Conservation (phyloP, 2,888 invertebrate genomes). For the Phyllotreta cruciferae region DNA sequence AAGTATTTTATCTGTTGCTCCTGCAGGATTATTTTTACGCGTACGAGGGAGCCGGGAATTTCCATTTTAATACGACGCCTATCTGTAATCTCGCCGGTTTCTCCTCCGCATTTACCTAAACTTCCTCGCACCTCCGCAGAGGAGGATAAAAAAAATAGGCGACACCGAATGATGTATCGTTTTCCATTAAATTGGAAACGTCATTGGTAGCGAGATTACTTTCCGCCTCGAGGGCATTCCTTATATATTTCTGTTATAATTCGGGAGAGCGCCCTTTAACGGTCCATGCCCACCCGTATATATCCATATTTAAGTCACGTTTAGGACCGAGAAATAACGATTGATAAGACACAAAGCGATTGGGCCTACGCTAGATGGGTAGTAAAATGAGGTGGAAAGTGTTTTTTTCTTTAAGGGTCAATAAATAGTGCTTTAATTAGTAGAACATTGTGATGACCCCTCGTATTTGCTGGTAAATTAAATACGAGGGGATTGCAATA, state of each 20-base stretch:
- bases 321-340: constrained; percentile 50
- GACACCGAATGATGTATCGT: constrained; percentile 44
- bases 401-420: no score
- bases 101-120: constrained; percentile 23
- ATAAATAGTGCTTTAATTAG: no score
- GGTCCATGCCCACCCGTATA: constrained; percentile 14
- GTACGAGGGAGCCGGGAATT: no score
- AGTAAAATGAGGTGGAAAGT: no score
- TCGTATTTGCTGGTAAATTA: no score
- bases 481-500: no score
- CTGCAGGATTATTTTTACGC: no score
- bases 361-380: not conserved
- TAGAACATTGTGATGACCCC: no score
- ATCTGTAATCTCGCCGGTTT: not conserved
- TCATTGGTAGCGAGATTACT: constrained; percentile 44
- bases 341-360: constrained; percentile 52
- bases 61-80: no score
- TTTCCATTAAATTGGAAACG: constrained; percentile 46
- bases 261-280: constrained; percentile 25
- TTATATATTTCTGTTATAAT: constrained; percentile 32
- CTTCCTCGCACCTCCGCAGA: constrained; percentile 14
- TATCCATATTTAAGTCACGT: constrained; percentile 52
- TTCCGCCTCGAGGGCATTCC: constrained; percentile 37
- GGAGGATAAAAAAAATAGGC: constrained; percentile 18
- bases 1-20: no score